A percentile compares a stretch with the other conserved stretches of the same genome.
These are phyloP conservation scores for Psittacula derbiana DNA, from an alignment of 2,797 vertebrate species.

Conservation along the genomic window DNA sequence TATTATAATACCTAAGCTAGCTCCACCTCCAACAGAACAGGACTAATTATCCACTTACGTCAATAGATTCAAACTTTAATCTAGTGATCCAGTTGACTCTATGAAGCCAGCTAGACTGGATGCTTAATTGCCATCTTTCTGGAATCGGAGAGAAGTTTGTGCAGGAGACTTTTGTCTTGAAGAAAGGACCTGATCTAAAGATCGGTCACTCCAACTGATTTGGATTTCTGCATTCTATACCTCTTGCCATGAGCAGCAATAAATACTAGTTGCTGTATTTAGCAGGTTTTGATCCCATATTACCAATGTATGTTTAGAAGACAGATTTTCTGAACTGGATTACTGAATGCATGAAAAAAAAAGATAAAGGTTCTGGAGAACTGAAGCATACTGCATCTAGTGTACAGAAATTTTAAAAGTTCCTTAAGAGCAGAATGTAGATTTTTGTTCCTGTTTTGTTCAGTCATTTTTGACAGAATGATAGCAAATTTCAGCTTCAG, in stretches of 20 bases:
- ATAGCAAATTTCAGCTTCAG: slow-evolving; percentile 7
- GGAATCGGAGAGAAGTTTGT: background rate
- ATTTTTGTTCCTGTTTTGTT: background rate
- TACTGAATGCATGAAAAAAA: background rate
- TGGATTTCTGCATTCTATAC: background rate
- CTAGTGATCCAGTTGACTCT: background rate
- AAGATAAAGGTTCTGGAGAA: background rate
- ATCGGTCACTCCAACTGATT: background rate
- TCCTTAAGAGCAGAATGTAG: background rate
- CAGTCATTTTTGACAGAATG: slow-evolving; percentile 13
- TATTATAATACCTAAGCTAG: background rate
- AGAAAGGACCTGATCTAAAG: background rate
- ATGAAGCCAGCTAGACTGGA: background rate
- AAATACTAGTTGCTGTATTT: background rate
- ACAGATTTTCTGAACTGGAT: background rate
- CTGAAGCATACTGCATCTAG: background rate
- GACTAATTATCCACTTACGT: background rate
- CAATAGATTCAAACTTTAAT: background rate
- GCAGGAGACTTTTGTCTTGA: background rate
- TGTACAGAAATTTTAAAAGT: background rate
- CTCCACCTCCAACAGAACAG: background rate
- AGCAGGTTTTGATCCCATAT: background rate
- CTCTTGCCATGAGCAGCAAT: background rate
- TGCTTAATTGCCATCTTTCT: background rate
- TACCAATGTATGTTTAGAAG: background rate